phyloP scores from a whole-genome alignment of 1,140 invertebrate species.

The Scaptomyza pallida region DNA sequence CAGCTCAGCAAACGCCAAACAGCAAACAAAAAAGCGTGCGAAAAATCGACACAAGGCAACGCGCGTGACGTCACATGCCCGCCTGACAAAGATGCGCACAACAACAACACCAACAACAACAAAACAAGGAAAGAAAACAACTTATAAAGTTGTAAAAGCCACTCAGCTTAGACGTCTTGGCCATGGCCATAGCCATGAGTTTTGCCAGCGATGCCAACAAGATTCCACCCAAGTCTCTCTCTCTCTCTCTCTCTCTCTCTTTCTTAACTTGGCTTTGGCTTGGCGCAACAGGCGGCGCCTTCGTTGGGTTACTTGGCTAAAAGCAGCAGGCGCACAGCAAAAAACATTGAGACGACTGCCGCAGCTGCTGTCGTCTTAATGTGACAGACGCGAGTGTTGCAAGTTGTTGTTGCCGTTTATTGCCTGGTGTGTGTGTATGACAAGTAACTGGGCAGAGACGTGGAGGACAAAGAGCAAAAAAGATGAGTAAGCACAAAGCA shows the following conservation, averaged over 20 bases:
- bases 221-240: too few species aligned
- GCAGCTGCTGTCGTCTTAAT: constrained; percentile 36
- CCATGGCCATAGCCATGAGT: constrained; percentile 46
- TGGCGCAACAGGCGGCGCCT: constrained; percentile 73
- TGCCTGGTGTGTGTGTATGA: constrained; percentile 5
- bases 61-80: constrained; percentile 43
- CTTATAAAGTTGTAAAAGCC: constrained; percentile 71
- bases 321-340: constrained; percentile 68
- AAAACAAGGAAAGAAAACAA: constrained; percentile 34
- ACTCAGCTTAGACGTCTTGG: constrained; percentile 60
- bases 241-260: too few species aligned
- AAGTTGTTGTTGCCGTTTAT: constrained; percentile 15
- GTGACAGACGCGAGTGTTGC: constrained; percentile 45
- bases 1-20: constrained; percentile 52
- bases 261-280: constrained; percentile 42
- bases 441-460: constrained; percentile 12
- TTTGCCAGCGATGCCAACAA: constrained; percentile 1
- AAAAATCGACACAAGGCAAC: constrained; percentile 13
- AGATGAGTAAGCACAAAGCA: constrained; percentile 9
- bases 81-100: constrained; percentile 51
- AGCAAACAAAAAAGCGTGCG: constrained; percentile 32
- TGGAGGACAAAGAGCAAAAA: constrained; percentile 4
- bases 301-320: constrained; percentile 58
- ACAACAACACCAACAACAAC: constrained; percentile 42
- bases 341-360: constrained; percentile 20